A percentile compares a stretch with the other conserved stretches of the same genome.
phyloP scores from a whole-genome alignment of 2,797 vertebrate species.

The Tangara arthus region DNA sequence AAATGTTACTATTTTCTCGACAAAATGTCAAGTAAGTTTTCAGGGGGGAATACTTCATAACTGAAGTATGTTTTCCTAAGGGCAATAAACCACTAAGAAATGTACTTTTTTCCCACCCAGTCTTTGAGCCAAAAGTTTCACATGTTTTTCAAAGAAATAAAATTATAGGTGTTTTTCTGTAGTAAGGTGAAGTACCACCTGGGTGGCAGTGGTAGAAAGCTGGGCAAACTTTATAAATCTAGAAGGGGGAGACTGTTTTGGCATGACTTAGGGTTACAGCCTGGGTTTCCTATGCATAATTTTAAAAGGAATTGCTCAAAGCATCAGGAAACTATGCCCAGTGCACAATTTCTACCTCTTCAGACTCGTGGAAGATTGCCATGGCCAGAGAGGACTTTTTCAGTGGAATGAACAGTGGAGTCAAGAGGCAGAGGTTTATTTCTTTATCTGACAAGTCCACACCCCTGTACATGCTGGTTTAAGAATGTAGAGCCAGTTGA shows the following conservation, averaged over 20 bases:
- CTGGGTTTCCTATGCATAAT: conserved; percentile 45
- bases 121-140: conserved; percentile 63
- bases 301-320: conserved; percentile 52
- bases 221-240: conserved; percentile 46
- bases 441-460: neutral
- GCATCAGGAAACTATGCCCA: conserved; percentile 20
- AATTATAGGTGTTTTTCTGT: conserved; percentile 62
- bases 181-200: conserved; percentile 55
- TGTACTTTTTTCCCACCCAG: conserved; percentile 41
- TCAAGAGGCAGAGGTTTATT: neutral
- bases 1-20: conserved; percentile 70
- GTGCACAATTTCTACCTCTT: neutral
- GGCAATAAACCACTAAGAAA: conserved; percentile 65
- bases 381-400: neutral
- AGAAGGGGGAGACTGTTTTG: conserved; percentile 35
- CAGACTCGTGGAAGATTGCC: neutral
- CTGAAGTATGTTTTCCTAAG: conserved; percentile 71
- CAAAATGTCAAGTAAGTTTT: conserved; percentile 71
- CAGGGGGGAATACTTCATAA: conserved; percentile 73
- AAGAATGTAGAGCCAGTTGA: neutral
- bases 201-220: conserved; percentile 56
- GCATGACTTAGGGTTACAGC: conserved; percentile 8
- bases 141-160: conserved; percentile 67
- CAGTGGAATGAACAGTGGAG: neutral
- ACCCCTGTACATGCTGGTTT: neutral